Conservation (phyloP, 2,888 invertebrate genomes). For the Folsomia manolachei region DNA sequence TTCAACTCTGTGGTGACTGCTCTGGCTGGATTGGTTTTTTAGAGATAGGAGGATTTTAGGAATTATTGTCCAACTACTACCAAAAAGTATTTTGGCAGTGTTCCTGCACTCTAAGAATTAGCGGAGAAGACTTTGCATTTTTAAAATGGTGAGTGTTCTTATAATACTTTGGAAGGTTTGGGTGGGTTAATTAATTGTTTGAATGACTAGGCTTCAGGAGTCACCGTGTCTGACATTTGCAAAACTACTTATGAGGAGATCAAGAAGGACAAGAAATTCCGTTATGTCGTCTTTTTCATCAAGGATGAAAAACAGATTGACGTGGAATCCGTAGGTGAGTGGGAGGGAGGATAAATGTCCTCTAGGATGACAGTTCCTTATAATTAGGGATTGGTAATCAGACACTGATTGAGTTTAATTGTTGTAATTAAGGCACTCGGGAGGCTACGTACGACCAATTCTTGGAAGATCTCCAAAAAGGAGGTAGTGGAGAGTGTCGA, state of each 20-base stretch:
- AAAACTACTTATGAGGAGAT: conserved; percentile 95
- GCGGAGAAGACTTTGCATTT: no score
- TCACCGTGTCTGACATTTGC: conserved; percentile 91
- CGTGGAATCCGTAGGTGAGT: conserved; percentile 79
- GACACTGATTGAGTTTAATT: no score
- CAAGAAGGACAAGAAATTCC: conserved; percentile 95
- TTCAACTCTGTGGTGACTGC: no score
- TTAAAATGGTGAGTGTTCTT: no score
- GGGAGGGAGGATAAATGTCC: background rate
- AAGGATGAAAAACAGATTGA: conserved; percentile 94
- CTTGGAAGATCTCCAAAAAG: conserved; percentile 85
- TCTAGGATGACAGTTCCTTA: conserved; percentile 5
- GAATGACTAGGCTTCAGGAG: conserved; percentile 95
- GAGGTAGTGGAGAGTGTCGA: conserved; percentile 92
- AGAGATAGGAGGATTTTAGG: no score
- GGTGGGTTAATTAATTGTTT: no score
- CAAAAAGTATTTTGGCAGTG: no score
- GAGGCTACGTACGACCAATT: conserved; percentile 92
- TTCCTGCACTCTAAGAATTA: no score
- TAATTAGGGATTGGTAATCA: background rate
- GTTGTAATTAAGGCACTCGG: conserved; percentile 60
- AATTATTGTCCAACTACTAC: no score
- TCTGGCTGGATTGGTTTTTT: no score
- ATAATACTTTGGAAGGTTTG: no score
- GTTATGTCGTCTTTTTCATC: conserved; percentile 94